phyloP scores from a whole-genome alignment of 2,797 vertebrate genomes.

The Sebastes matsubarae region DNA sequence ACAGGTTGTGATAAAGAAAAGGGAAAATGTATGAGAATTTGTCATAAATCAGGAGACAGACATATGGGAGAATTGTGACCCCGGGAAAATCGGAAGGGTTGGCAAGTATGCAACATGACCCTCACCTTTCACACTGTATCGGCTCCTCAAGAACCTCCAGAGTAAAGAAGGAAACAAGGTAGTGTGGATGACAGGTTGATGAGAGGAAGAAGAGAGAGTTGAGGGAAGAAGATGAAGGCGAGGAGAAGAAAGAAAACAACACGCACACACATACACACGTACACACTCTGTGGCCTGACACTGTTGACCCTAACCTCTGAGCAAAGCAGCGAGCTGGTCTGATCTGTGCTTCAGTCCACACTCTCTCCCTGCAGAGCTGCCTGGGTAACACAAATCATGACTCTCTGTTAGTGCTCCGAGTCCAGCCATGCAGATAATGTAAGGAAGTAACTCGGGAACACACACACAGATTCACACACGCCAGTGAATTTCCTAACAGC shows the following conservation, averaged over 20 bases:
- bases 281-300: neutral
- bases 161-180: neutral
- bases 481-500: slow-evolving; percentile 75
- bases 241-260: neutral
- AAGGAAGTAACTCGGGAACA: slow-evolving; percentile 49
- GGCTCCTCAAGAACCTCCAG: too few relatives aligned
- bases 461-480: slow-evolving; percentile 48
- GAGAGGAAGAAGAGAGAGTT: neutral
- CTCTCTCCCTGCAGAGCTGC: slow-evolving; percentile 41
- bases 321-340: slow-evolving; percentile 13
- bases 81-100: too few relatives aligned
- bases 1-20: too few relatives aligned
- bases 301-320: slow-evolving; percentile 25
- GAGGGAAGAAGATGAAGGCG: neutral
- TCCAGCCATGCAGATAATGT: slow-evolving; percentile 66
- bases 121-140: neutral
- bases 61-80: too few relatives aligned
- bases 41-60: too few relatives aligned
- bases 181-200: neutral
- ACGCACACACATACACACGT: neutral
- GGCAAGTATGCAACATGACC: too few relatives aligned
- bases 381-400: slow-evolving; percentile 67
- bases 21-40: too few relatives aligned
- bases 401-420: slow-evolving; percentile 52
- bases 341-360: slow-evolving; percentile 6